Evolutionary conservation across 2,888 invertebrate genomes (phyloP).

Genomic region (Amblyjoppa fuscipennis): DNA sequence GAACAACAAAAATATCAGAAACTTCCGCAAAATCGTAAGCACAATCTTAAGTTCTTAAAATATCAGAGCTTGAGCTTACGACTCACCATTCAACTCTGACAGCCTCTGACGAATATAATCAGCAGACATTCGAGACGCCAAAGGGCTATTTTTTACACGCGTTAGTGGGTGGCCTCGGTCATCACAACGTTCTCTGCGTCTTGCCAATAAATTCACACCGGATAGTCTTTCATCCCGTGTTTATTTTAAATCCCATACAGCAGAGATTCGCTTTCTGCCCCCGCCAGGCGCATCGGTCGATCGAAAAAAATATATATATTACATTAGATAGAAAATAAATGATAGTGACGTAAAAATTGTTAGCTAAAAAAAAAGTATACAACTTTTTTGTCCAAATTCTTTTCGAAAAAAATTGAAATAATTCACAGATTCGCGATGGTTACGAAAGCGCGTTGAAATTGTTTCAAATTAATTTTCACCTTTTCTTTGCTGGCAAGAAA

Average conservation of each 20-base stretch:
- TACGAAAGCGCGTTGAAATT: too few species aligned
- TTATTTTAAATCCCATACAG: background rate
- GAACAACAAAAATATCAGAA: too few species aligned
- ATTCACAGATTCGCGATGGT: too few species aligned
- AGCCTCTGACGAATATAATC: background rate
- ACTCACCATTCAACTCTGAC: background rate
- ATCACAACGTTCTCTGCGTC: background rate
- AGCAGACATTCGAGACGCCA: background rate
- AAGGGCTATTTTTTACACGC: background rate
- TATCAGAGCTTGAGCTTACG: too few species aligned
- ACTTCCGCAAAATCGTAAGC: too few species aligned
- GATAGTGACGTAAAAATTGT: too few species aligned
- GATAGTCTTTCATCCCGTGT: background rate
- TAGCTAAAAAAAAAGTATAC: too few species aligned
- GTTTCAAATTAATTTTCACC: too few species aligned
- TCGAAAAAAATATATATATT: background rate
- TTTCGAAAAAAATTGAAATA: too few species aligned
- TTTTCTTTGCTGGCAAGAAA: too few species aligned
- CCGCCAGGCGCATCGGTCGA: background rate
- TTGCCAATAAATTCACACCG: conserved; percentile 1
- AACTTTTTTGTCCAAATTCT: too few species aligned
- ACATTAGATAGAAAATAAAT: background rate
- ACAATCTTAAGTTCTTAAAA: too few species aligned
- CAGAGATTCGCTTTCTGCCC: background rate
- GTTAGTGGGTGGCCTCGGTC: background rate